Conservation (phyloP, 1,140 invertebrate species). For the Hermetia illucens region DNA sequence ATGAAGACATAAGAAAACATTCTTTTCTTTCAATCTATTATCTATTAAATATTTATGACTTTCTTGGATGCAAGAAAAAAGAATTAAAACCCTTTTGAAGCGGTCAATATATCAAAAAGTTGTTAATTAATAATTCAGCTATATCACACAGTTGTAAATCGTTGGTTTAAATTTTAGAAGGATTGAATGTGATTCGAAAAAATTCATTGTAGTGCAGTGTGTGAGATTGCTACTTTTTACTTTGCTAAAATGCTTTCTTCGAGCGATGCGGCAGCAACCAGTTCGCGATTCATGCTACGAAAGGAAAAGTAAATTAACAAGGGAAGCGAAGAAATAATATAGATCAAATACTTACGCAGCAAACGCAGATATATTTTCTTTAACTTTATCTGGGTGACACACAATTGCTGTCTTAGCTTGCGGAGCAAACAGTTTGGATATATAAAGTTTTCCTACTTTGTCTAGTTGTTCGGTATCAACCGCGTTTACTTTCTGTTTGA, state of each 20-base stretch:
- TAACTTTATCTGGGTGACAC: slow-evolving; percentile 60
- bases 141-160: too few relatives aligned
- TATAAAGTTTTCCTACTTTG: slow-evolving; percentile 51
- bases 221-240: too few relatives aligned
- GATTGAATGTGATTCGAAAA: too few relatives aligned
- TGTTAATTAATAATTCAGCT: too few relatives aligned
- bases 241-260: slow-evolving; percentile 5
- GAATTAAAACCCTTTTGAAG: too few relatives aligned
- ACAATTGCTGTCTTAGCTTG: slow-evolving; percentile 47
- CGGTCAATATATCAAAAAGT: too few relatives aligned
- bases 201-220: too few relatives aligned
- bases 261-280: not conserved
- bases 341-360: slow-evolving; percentile 42
- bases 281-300: not conserved
- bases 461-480: slow-evolving; percentile 50
- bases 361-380: slow-evolving; percentile 48
- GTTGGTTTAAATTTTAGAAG: too few relatives aligned
- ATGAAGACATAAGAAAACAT: too few relatives aligned
- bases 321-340: not conserved
- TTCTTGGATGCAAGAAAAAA: too few relatives aligned
- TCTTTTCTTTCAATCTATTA: too few relatives aligned
- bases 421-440: slow-evolving; percentile 48
- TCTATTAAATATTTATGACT: too few relatives aligned
- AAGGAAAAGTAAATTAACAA: not conserved
- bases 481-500: slow-evolving; percentile 33